phyloP scores from a whole-genome alignment of 2,888 invertebrate genomes.

The Ptilodon capucinus region DNA sequence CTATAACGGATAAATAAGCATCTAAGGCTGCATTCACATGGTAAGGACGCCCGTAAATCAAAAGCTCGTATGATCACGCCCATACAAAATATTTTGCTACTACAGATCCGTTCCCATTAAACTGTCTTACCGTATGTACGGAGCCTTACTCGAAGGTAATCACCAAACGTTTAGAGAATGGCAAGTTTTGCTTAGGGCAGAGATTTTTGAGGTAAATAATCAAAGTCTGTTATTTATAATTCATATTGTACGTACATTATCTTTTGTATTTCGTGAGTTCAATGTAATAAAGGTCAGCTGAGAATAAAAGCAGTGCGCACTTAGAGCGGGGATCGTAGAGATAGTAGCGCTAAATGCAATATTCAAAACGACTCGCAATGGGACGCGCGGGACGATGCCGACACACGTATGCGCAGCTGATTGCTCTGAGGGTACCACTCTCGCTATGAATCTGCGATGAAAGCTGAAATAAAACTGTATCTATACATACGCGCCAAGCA shows the following conservation, averaged over 20 bases:
- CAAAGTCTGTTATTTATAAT: no score
- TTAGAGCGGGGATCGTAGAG: constrained; percentile 35
- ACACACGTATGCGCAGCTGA: constrained; percentile 67
- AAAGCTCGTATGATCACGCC: no score
- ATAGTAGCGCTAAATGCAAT: constrained; percentile 68
- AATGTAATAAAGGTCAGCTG: constrained; percentile 19
- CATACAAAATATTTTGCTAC: no score
- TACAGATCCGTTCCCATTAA: no score
- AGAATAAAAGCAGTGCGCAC: constrained; percentile 21
- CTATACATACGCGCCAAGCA: not conserved
- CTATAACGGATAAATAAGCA: no score
- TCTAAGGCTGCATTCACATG: no score
- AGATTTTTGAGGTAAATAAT: no score
- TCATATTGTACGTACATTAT: not conserved
- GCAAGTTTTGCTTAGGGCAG: no score
- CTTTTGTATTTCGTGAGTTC: not conserved
- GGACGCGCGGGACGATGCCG: constrained; percentile 58
- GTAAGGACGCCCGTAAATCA: no score
- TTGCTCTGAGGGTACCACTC: constrained; percentile 66
- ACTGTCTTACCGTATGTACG: no score
- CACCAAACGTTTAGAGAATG: no score
- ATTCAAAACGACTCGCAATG: constrained; percentile 70
- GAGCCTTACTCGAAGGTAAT: no score
- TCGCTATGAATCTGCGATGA: constrained; percentile 58
- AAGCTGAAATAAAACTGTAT: constrained; percentile 27